Evolutionary conservation across 2,888 invertebrate genomes (phyloP), one percentile per base, ranked within the genome.

Genomic region (Melieria crassipennis): DNA sequence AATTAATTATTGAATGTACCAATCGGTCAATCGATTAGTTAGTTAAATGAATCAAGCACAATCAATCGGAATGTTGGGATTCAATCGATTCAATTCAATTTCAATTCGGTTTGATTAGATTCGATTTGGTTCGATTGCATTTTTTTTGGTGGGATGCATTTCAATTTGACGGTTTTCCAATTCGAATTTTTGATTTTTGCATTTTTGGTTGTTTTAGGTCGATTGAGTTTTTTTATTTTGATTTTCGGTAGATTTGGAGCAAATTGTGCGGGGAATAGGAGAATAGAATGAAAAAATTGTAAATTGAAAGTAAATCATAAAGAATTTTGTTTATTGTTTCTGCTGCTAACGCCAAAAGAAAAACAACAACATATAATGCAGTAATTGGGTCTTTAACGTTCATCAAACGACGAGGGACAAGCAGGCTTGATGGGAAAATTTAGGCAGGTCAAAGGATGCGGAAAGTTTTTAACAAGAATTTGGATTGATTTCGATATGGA

Each of bases 281-380:
- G 76, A 76, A 75, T 67, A 72, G 71, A 75, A 73, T 72, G 70
- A 78, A 71, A 67, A 74, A 73, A 77, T 73, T 75, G 76, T 72
- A 65, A 45, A 67, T 78, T 43, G 78, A 80, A 75, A 76, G 65
- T 70, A 77, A 77, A 75, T 75, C 75, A 77, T 78, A 74, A 75
- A 71, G 73, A 77, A 75, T 78, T 81, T 79, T 75, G 78, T 74
- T 74, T 76, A 55, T 46, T 69, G 57, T 65, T 7, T 64, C 64
- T 50, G 11, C 11, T 50, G 50, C 50, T 9, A 11, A 50, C 11
- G 10, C 11, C 9, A 50, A 11, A 50, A 2, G 60, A 58, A 58
- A 66, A 58, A 9, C 42, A 66, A 65, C 16, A 65, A 57, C 47
- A 66, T 50, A 66, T 48, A 58, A 58, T 43, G 50, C 13, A 50